These are phyloP conservation scores for Oncorhynchus masou DNA, from an alignment of 2,113 vertebrate species.

Conservation along the genomic window DNA sequence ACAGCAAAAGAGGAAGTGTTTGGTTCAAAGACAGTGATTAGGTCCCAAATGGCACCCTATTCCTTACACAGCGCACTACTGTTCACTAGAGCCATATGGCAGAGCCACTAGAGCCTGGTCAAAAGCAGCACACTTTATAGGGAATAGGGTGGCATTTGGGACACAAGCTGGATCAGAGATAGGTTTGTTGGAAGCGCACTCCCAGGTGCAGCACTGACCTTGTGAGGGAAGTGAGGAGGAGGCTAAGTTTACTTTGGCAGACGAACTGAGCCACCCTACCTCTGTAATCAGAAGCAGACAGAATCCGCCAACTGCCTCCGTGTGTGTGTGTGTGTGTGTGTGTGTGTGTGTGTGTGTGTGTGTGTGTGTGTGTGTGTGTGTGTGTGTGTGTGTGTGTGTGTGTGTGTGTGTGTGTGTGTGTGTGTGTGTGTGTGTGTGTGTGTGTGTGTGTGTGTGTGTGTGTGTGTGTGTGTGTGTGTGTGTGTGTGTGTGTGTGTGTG, in stretches of 20 bases:
- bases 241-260: conserved; percentile 29
- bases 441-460: neutral
- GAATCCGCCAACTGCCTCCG: conserved; percentile 35
- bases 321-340: conserved; percentile 15
- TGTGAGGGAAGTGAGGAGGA: conserved; percentile 12
- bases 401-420: neutral
- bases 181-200: conserved; percentile 18
- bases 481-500: neutral
- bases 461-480: neutral
- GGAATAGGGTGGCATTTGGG: no score
- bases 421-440: neutral
- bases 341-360: neutral
- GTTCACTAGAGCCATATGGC: no score
- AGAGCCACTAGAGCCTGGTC: no score
- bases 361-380: neutral
- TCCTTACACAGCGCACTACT: no score
- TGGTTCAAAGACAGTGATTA: no score
- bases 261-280: conserved; percentile 18
- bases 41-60: no score
- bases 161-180: no score
- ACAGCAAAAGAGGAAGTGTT: no score
- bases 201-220: conserved; percentile 40
- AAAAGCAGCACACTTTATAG: no score
- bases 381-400: conserved; percentile 11
- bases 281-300: conserved; percentile 49